Percentiles rank a stretch among this genome's conserved stretches.
Conservation (phyloP, 2,888 invertebrate species). For the Nomada lathburiana region DNA sequence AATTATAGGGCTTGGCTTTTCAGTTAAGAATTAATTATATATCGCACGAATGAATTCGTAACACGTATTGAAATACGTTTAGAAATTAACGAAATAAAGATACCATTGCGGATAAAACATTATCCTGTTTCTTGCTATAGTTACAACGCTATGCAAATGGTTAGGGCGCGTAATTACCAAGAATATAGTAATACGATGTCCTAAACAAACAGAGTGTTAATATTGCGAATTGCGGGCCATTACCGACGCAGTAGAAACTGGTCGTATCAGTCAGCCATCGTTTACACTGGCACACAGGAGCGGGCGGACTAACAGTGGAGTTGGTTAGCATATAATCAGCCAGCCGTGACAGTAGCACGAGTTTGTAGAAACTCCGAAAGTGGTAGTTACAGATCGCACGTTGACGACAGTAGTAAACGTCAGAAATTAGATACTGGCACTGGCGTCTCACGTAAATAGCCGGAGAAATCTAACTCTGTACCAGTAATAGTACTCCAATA, state of each 20-base stretch:
- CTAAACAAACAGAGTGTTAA: conserved; percentile 36
- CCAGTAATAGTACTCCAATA: too few relatives aligned
- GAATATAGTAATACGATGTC: conserved; percentile 25
- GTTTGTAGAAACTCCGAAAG: conserved; percentile 40
- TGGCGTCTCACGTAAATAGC: background rate
- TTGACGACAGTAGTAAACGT: conserved; percentile 13
- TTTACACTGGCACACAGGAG: conserved; percentile 33
- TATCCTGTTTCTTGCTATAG: background rate
- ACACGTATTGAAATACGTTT: too few relatives aligned
- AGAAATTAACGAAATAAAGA: too few relatives aligned
- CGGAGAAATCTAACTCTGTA: background rate
- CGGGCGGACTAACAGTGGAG: conserved; percentile 23
- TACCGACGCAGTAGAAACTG: conserved; percentile 51
- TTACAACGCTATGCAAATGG: conserved; percentile 10
- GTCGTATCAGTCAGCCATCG: conserved; percentile 51
- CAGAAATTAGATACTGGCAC: conserved; percentile 6
- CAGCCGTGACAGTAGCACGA: conserved; percentile 39
- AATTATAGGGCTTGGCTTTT: background rate
- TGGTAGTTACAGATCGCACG: conserved; percentile 33
- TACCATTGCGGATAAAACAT: background rate
- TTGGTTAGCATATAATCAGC: conserved; percentile 42
- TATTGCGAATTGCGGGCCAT: conserved; percentile 36
- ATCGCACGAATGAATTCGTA: background rate
- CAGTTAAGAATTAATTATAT: background rate
- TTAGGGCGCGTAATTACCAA: conserved; percentile 35